Conservation (phyloP, 2,113 vertebrate genomes). For the Drymodes brunneopygia region DNA sequence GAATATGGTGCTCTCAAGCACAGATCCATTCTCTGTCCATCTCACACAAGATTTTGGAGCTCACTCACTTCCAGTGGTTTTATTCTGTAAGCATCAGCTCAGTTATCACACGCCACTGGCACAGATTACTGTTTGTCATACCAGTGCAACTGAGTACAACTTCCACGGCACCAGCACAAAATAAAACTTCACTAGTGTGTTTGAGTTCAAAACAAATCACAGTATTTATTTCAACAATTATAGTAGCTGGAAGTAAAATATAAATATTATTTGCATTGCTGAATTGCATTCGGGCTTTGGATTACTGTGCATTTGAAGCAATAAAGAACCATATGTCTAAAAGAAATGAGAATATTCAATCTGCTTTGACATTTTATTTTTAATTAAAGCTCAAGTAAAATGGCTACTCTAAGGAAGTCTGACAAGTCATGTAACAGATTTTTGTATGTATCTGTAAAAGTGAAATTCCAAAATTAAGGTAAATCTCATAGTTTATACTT, state of each 20-base stretch:
- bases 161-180: neutral
- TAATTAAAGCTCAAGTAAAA: neutral
- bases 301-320: neutral
- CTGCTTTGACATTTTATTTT: neutral
- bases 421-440: neutral
- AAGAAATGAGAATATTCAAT: neutral
- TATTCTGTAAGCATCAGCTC: neutral
- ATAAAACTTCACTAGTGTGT: neutral
- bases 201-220: neutral
- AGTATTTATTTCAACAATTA: neutral
- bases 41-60: neutral
- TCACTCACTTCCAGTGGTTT: neutral
- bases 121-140: neutral
- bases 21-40: neutral
- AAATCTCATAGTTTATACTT: neutral
- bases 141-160: neutral
- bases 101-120: neutral
- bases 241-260: neutral
- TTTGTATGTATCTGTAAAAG: neutral
- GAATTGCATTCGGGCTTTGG: neutral
- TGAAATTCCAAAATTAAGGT: neutral
- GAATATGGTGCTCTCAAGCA: neutral
- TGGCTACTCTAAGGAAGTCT: neutral
- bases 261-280: neutral
- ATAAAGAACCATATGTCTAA: neutral